Percentiles rank a stretch among this genome's conserved stretches.
Conservation (phyloP, 2,113 vertebrate genomes). For the Urocitellus parryii region DNA sequence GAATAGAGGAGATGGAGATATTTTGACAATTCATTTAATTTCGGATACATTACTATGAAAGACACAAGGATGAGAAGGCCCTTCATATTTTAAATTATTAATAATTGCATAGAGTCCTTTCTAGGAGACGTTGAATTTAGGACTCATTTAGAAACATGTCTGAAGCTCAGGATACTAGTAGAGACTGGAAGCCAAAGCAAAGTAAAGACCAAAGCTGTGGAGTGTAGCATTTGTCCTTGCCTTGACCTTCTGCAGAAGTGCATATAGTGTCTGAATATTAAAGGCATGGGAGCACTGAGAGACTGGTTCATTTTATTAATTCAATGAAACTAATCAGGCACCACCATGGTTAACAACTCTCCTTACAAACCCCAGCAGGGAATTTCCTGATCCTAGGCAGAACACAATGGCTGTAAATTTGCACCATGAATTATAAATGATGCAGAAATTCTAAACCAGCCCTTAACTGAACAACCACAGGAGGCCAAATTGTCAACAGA, state of each 20-base stretch:
- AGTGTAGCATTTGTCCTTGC: background rate
- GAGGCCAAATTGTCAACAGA: constrained; percentile 30
- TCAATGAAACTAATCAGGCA: constrained; percentile 42
- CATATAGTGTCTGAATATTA: background rate
- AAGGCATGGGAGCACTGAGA: background rate
- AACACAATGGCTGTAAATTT: constrained; percentile 58
- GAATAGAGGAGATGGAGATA: no score
- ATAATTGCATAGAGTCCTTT: background rate
- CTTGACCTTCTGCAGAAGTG: background rate
- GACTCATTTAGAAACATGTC: background rate
- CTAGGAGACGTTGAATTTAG: background rate
- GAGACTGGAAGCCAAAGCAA: background rate
- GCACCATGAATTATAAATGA: constrained; percentile 55
- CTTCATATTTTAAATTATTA: constrained; percentile 1
- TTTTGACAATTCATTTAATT: background rate
- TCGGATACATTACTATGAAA: background rate
- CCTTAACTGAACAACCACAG: background rate
- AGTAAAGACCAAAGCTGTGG: background rate
- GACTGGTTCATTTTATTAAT: constrained; percentile 63
- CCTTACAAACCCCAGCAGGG: constrained; percentile 15
- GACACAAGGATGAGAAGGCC: background rate
- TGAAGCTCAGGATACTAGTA: background rate
- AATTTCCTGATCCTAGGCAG: constrained; percentile 34
- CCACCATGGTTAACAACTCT: background rate
- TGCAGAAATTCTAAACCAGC: background rate